A percentile compares a stretch with the other conserved stretches of the same genome.
Evolutionary conservation across 2,888 invertebrate species (phyloP).

Genomic region (Drosophila demipolita): DNA sequence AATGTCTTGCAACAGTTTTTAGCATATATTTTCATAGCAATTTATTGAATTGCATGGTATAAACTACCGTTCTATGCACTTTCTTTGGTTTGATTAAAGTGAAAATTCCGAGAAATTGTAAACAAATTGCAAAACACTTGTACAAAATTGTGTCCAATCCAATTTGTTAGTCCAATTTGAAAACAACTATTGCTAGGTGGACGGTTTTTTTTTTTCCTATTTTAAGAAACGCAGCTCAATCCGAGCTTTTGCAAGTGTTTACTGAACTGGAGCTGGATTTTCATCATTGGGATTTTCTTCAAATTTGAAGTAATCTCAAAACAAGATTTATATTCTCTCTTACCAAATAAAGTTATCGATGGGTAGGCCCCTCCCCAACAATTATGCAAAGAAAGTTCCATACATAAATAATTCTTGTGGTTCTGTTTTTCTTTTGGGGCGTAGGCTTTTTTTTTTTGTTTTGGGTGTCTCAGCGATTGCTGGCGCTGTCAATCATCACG

Average conservation of each 20-base stretch:
- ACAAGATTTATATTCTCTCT: neutral
- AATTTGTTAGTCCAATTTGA: constrained; percentile 24
- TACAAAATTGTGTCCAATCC: constrained; percentile 12
- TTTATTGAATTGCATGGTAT: constrained; percentile 32
- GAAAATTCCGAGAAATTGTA: constrained; percentile 16
- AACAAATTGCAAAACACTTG: constrained; percentile 37
- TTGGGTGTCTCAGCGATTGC: constrained; percentile 3
- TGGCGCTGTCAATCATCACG: constrained; percentile 23
- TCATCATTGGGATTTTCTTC: neutral
- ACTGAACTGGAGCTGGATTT: neutral
- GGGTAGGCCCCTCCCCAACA: constrained; percentile 28
- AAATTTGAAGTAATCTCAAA: too few species aligned
- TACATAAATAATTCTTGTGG: constrained; percentile 67
- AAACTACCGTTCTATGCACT: constrained; percentile 61
- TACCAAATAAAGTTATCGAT: neutral
- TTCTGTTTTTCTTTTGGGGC: constrained; percentile 24
- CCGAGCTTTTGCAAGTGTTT: constrained; percentile 1
- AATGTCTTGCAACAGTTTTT: constrained; percentile 52
- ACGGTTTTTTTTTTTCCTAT: neutral
- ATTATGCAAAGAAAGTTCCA: constrained; percentile 68
- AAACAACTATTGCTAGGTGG: constrained; percentile 3
- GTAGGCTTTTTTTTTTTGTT: constrained; percentile 50
- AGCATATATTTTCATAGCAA: constrained; percentile 66
- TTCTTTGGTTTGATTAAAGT: constrained; percentile 23
- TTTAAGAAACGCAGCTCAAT: neutral